Percentiles rank a stretch among this genome's conserved stretches.
Evolutionary conservation across 2,113 vertebrate genomes (phyloP).

Genomic region (Spea multiplicata): DNA sequence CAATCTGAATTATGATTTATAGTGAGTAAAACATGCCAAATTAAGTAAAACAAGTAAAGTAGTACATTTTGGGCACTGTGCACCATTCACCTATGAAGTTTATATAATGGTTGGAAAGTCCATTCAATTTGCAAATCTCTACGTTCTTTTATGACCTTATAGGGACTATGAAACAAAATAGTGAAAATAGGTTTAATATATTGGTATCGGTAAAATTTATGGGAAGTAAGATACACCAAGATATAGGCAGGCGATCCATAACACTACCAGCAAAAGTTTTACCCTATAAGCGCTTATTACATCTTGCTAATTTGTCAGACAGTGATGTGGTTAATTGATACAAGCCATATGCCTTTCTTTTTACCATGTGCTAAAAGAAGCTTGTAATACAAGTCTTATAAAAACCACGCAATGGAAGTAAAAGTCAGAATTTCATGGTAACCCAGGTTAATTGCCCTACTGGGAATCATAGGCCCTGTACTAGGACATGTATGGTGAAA

Average conservation of each 20-base stretch:
- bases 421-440: slow-evolving; percentile 31
- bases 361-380: neutral
- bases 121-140: neutral
- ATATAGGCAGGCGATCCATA: slow-evolving; percentile 5
- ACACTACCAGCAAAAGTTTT: neutral
- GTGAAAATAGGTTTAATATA: slow-evolving; percentile 2
- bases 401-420: slow-evolving; percentile 13
- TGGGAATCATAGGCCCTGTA: slow-evolving; percentile 14
- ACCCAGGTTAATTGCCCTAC: slow-evolving; percentile 22
- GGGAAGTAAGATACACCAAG: neutral
- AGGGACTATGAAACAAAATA: slow-evolving; percentile 5
- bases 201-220: too few relatives aligned
- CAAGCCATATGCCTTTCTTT: neutral
- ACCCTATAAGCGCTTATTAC: neutral
- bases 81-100: neutral
- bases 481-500: neutral
- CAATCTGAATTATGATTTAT: neutral
- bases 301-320: neutral
- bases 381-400: slow-evolving; percentile 3
- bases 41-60: neutral
- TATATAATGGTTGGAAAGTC: neutral
- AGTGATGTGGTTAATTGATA: slow-evolving; percentile 23
- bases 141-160: slow-evolving; percentile 27
- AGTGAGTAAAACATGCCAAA: slow-evolving; percentile 1
- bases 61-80: slow-evolving; percentile 4